A percentile compares a stretch with the other conserved stretches of the same genome.
phyloP scores from a whole-genome alignment of 2,797 vertebrate species.

The Ambastaia sidthimunki region DNA sequence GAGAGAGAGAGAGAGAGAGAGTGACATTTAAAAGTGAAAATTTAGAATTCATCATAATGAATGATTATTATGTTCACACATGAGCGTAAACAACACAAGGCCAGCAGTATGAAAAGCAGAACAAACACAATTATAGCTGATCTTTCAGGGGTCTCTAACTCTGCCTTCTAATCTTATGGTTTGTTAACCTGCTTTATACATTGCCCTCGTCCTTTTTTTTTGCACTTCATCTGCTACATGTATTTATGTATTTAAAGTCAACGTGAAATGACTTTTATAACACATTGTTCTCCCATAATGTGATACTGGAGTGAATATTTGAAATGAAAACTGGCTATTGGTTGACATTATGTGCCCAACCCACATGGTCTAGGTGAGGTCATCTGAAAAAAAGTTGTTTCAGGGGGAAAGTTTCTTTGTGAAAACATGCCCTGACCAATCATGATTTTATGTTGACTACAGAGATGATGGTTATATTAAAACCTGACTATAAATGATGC shows the following conservation, averaged over 20 bases:
- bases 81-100: slow-evolving; percentile 13
- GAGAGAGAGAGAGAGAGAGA: slow-evolving; percentile 39
- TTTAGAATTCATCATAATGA: neutral
- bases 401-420: neutral
- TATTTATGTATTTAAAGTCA: slow-evolving; percentile 5
- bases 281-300: neutral
- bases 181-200: slow-evolving; percentile 19
- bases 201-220: neutral
- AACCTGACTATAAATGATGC: too few relatives aligned
- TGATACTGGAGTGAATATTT: neutral
- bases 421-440: too few relatives aligned
- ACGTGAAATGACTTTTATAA: neutral
- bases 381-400: neutral
- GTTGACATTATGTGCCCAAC: neutral
- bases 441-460: too few relatives aligned
- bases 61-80: slow-evolving; percentile 6
- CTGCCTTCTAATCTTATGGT: slow-evolving; percentile 30
- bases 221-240: neutral
- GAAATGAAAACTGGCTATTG: neutral
- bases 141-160: slow-evolving; percentile 30
- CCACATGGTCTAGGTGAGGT: neutral
- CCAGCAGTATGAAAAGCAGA: slow-evolving; percentile 18
- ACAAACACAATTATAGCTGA: slow-evolving; percentile 28
- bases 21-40: slow-evolving; percentile 22
- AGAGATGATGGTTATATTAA: too few relatives aligned